Base-by-base conservation (phyloP, 1,140 invertebrate genomes). In the Orius laevigatus region DNA sequence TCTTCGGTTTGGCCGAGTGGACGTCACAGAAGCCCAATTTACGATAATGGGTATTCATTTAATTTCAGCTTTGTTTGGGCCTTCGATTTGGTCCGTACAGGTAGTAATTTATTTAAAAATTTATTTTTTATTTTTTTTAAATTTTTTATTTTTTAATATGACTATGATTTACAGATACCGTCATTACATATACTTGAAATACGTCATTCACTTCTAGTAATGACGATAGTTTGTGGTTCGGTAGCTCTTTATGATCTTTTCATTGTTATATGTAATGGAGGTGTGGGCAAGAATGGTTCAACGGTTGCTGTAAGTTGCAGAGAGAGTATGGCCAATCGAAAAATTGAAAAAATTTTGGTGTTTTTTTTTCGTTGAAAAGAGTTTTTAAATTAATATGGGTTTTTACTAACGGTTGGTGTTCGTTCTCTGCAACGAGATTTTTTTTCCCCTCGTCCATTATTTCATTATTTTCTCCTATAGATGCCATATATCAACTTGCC, bases 11-110 rank as follows among this genome's bases (percentile, higher is more conserved):
- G 90, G 91, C 40, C 81, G 76, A 69, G 72, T 99, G 58, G 96
- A 99, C 74, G 95, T 98, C 1, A 98, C 95, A 0, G 96, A 99
- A 71, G 91, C 91, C 9, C 96, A 98, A 68, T 83, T 90, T 63
- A 81, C 78, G 3, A 90, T 98, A 47, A 98, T 98, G 49, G 60
- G 63, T 38, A 84, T 97, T 55, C 87, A 96, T 60, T 55, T 95
- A 15, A 68, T 91, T 41, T 90, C 91, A 31, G 82, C 86, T 5
- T 66, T 83, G 20, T 84, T 95, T 62, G 93, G 94, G 5, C 73
- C 86, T 16, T 67, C 68, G 51, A 70, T 96, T 54, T 98, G 93
- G 93, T 71, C 76, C 55, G 75, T 71, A 49, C 73, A 78, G 72
- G 86, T 92, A 76, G 67, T 62, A 39, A 14, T 14, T 19, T 36